Evolutionary conservation across 2,797 vertebrate genomes (phyloP).

Genomic region (Octomys mimax): DNA sequence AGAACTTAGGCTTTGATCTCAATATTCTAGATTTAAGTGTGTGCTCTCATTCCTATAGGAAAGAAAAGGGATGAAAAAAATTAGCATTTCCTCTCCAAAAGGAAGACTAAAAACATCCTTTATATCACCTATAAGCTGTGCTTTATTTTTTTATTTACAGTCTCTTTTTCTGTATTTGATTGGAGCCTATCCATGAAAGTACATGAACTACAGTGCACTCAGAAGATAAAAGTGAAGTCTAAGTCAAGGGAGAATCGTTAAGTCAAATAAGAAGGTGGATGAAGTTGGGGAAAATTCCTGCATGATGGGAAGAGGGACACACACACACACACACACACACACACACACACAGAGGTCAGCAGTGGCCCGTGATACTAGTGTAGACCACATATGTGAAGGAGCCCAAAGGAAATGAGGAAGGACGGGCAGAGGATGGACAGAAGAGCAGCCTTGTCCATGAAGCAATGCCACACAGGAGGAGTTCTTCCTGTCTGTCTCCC

Average conservation of each 20-base stretch:
- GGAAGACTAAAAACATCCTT: neutral
- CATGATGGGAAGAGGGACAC: accelerated
- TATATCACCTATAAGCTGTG: neutral
- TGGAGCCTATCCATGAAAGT: neutral
- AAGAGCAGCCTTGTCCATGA: accelerated
- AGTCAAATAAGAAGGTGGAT: neutral
- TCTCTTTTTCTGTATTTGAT: neutral
- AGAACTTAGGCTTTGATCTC: neutral
- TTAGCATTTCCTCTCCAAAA: neutral
- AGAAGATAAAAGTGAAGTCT: neutral
- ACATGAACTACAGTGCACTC: neutral
- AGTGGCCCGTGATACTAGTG: neutral
- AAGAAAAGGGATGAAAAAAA: neutral
- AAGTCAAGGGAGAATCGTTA: neutral
- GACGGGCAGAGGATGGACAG: neutral
- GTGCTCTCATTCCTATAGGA: neutral
- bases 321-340: neutral
- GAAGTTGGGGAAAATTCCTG: neutral
- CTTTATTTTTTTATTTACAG: neutral
- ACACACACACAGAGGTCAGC: too few species aligned
- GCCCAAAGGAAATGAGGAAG: neutral
- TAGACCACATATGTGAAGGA: accelerated
- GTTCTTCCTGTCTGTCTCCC: neutral
- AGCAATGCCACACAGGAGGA: accelerated
- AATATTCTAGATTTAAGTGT: neutral